Percentiles rank a stretch among this genome's conserved stretches.
Conservation (phyloP, 2,797 vertebrate species). For the Pipistrellus pygmaeus region DNA sequence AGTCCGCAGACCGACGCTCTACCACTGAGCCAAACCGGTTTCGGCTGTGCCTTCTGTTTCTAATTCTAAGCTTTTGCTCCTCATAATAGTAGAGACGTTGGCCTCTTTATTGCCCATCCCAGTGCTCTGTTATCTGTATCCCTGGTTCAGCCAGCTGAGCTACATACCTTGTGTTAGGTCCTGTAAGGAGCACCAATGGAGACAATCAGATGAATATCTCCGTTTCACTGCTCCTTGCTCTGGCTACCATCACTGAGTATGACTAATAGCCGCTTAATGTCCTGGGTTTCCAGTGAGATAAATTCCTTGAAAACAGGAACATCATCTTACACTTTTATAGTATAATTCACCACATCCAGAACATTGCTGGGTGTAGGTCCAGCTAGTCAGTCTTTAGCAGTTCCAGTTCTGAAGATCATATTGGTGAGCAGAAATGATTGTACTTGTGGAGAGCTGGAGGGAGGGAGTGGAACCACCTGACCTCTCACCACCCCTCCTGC, state of each 20-base stretch:
- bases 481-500: too few relatives aligned
- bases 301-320: slow-evolving; percentile 37
- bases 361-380: not conserved
- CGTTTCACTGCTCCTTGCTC: not conserved
- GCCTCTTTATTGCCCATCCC: not conserved
- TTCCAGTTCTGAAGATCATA: not conserved
- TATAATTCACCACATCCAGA: not conserved
- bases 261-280: not conserved
- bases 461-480: not conserved
- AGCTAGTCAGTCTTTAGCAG: slow-evolving; percentile 9
- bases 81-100: not conserved
- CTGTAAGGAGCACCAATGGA: not conserved
- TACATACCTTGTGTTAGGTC: not conserved
- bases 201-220: not conserved
- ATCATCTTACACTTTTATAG: not conserved
- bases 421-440: not conserved
- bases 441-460: not conserved
- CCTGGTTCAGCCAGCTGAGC: not conserved
- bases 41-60: not conserved
- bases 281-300: not conserved
- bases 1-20: too few relatives aligned
- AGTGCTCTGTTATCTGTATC: not conserved
- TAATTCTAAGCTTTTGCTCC: not conserved
- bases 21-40: too few relatives aligned
- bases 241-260: not conserved